Evolutionary conservation across 2,113 vertebrate genomes (phyloP).

Genomic region (Sinocyclocheilus anophthalmus): DNA sequence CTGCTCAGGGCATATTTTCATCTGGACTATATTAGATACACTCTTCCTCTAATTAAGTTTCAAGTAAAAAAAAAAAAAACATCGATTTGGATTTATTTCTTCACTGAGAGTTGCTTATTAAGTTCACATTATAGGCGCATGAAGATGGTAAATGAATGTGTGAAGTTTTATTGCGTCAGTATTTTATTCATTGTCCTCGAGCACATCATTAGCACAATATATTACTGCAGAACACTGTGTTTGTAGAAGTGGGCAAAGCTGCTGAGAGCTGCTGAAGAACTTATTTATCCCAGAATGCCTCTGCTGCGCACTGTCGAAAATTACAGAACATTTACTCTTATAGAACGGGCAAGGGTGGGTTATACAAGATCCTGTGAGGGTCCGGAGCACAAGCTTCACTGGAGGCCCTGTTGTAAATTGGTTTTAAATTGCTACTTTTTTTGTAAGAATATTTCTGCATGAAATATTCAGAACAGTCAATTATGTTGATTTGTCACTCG

Average conservation of each 20-base stretch:
- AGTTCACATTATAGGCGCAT: conserved; percentile 34
- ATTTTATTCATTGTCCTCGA: conserved; percentile 24
- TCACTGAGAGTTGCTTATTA: conserved; percentile 32
- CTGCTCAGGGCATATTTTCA: conserved; percentile 11
- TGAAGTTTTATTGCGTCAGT: conserved; percentile 48
- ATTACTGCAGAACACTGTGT: conserved; percentile 22
- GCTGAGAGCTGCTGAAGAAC: conserved; percentile 14
- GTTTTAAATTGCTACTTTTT: background rate
- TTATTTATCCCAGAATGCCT: conserved; percentile 8
- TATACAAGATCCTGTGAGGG: background rate
- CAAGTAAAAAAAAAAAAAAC: conserved; percentile 42
- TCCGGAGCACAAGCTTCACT: background rate
- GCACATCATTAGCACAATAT: conserved; percentile 34
- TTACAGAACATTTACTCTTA: background rate
- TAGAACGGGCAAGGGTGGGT: background rate
- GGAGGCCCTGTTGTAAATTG: background rate
- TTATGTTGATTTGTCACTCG: background rate
- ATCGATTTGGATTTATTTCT: conserved; percentile 39
- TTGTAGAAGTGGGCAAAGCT: conserved; percentile 27
- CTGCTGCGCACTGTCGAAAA: background rate
- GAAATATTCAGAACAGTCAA: background rate
- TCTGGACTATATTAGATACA: conserved; percentile 8
- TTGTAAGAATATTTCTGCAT: background rate
- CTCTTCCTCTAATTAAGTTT: conserved; percentile 36
- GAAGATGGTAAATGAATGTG: conserved; percentile 27